Evolutionary conservation across 2,888 invertebrate genomes (phyloP).

Genomic region (Tachina lurida): DNA sequence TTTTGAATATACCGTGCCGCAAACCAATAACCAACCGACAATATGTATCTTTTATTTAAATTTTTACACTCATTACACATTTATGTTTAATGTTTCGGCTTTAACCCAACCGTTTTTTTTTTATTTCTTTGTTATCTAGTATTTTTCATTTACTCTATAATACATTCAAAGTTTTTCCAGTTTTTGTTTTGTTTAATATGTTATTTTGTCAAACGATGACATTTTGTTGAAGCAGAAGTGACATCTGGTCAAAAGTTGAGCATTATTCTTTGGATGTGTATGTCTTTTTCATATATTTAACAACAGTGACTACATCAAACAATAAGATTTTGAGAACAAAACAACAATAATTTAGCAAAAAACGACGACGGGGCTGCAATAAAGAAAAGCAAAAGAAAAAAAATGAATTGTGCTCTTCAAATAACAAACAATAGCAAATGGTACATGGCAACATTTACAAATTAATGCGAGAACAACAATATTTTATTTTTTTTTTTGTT

Average conservation of each 20-base stretch:
- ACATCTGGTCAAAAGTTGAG: conserved; percentile 61
- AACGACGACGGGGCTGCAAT: conserved; percentile 9
- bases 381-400: neutral
- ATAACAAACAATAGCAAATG: conserved; percentile 55
- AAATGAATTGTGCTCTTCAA: conserved; percentile 44
- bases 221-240: conserved; percentile 49
- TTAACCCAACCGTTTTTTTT: neutral
- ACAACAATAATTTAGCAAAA: conserved; percentile 51
- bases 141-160: conserved; percentile 34
- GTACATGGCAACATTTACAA: conserved; percentile 50
- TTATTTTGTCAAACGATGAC: conserved; percentile 54
- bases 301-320: conserved; percentile 50
- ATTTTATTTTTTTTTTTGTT: conserved; percentile 25
- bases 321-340: conserved; percentile 55
- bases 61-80: neutral
- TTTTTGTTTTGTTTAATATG: conserved; percentile 29
- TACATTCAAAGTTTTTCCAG: conserved; percentile 3
- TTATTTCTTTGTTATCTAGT: neutral
- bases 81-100: no score
- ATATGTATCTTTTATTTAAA: neutral
- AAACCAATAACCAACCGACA: no score
- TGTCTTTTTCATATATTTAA: conserved; percentile 27
- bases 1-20: no score
- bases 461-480: conserved; percentile 63
- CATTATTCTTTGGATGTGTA: conserved; percentile 26